Base-by-base conservation (phyloP, 2,797 vertebrate genomes). In the Propithecus perrieri region DNA sequence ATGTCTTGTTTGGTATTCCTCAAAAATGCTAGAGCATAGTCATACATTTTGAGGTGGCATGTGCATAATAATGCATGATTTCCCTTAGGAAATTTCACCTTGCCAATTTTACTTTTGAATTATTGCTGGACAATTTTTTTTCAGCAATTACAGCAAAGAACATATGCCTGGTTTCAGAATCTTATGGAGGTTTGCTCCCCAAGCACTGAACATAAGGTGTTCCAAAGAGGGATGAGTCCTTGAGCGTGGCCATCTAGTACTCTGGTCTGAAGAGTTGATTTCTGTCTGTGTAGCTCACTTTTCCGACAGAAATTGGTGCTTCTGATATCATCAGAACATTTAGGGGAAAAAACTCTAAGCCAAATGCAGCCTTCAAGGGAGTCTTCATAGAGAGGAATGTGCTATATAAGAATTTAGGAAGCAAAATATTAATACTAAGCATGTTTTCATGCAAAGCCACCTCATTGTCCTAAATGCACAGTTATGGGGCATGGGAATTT, bases 91-190 rank as follows among this genome's bases (percentile, higher is more conserved):
- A 83, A 83, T 81, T 74, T 83, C 17, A 92, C 38, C 59, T 80
- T 89, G 74, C 24, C 81, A 75, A 22, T 95, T 90, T 96, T 33
- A 83, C 28, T 90, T 93, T 95, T 85, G 84, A 96, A 89, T 93
- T 35, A 59, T 85, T 87, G 38, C 50, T 93, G 53, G 46, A 67
- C 78, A 57, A 20, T 80, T 15, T 33, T 53, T 95, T 92, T 43
- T 57, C 18, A 78, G 20, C 13, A 80, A 5, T n/a, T 94, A 17
- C 76, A 69, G 15, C 80, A 38, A 75, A 20, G 55, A 33, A 81
- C 10, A 13, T 61, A 75, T 69, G 71, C 13, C 79, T 91, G 95
- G 61, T 81, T 96, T 17, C 11, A 67, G 33, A 75, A 72, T 65
- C 22, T 55, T 13, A 26, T 12, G 26, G 30, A 41, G 35, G 6